A percentile compares a stretch with the other conserved stretches of the same genome.
Conservation (phyloP, 1,140 invertebrate species). For the Camponotus pennsylvanicus region DNA sequence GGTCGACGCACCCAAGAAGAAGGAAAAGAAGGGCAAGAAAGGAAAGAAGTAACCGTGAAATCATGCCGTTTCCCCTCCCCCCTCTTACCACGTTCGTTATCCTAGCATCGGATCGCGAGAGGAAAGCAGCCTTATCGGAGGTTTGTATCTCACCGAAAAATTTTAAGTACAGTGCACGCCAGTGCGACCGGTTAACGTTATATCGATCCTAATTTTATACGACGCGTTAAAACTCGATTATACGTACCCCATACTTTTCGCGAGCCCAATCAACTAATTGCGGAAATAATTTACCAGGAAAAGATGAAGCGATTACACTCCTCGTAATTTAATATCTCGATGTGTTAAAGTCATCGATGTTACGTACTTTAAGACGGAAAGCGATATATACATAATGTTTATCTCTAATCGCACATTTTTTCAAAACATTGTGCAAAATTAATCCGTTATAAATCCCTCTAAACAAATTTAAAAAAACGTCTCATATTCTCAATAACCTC, state of each 20-base stretch:
- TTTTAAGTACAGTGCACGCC: slow-evolving; percentile 14
- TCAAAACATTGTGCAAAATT: background rate
- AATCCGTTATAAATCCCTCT: background rate
- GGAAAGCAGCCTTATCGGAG: slow-evolving; percentile 20
- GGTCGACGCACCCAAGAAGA: slow-evolving; percentile 44
- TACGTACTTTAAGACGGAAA: background rate
- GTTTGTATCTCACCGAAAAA: slow-evolving; percentile 27
- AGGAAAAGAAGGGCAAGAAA: slow-evolving; percentile 49
- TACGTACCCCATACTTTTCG: slow-evolving; percentile 12
- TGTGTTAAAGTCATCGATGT: slow-evolving; percentile 5
- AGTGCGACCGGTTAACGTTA: background rate
- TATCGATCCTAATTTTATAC: slow-evolving; percentile 18
- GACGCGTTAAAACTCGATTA: slow-evolving; percentile 36
- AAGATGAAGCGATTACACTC: slow-evolving; percentile 4
- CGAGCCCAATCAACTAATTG: slow-evolving; percentile 4
- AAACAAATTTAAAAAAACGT: background rate
- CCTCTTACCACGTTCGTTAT: background rate
- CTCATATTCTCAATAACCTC: background rate
- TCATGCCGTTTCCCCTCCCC: background rate
- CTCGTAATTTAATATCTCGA: slow-evolving; percentile 16
- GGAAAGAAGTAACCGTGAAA: slow-evolving; percentile 1
- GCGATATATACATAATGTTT: background rate
- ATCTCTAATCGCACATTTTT: background rate
- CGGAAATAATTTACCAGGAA: background rate
- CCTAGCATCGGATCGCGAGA: slow-evolving; percentile 20